Evolutionary conservation across 2,888 invertebrate species (phyloP), one percentile per base, ranked within the genome.

Genomic region (Caprella mutica): DNA sequence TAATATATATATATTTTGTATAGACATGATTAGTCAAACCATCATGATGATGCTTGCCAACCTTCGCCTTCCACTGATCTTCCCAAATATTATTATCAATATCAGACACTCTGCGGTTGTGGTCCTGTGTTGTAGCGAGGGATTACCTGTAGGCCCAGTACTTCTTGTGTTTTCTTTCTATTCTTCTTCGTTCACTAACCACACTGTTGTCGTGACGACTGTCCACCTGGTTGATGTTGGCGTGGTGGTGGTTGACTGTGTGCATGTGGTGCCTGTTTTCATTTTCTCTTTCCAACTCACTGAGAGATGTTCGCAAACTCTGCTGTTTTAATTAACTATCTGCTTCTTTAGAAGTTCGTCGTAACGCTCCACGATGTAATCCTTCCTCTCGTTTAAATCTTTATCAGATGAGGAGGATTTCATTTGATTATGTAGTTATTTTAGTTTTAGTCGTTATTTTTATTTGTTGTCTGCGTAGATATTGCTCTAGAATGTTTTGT

Each of bases 361-460:
- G 19, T 48, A 48, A 8, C 30, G 48, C 19, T 48, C 48, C 5
- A 48, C 9, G 14, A 48, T 27, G 14, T 48, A 27, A n/a, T 48
- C 48, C 48, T 48, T 30, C 26, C n/a, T n/a, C n/a, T n/a, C n/a
- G n/a, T n/a, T n/a, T n/a, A n/a, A n/a, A n/a, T 48, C 48, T n/a
- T 48, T 30, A 30, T 48, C 48, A 6, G 48, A 30, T 30, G 48
- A 48, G 19, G 48, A n/a, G n/a, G n/a, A n/a, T n/a, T n/a, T n/a
- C n/a, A n/a, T n/a, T n/a, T n/a, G n/a, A n/a, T n/a, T n/a, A n/a
- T n/a, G n/a, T n/a, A n/a, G n/a, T n/a, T n/a, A n/a, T n/a, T n/a
- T n/a, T n/a, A n/a, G n/a, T n/a, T n/a, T n/a, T n/a, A 61, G 42
- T 67, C 67, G 12, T 68, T 50, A 39, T 60, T 61, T 29, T 63